Conservation (phyloP, 2,797 vertebrate species). For the Pelobates cultripes region DNA sequence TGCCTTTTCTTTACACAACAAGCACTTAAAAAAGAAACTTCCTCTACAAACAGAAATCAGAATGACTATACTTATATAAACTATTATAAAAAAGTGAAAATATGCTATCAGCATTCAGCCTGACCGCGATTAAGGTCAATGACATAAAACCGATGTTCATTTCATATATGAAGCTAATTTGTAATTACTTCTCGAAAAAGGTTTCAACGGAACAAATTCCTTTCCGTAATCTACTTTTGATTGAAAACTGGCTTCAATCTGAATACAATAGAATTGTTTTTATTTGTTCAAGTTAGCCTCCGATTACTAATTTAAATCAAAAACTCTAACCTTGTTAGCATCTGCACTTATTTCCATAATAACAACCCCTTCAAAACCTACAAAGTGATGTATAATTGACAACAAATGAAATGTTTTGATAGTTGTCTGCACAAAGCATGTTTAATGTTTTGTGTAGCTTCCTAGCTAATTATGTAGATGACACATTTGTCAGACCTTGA, state of each 20-base stretch:
- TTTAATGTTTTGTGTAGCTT: conserved; percentile 97
- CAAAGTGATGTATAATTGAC: conserved; percentile 98
- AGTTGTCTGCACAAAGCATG: conserved; percentile 88
- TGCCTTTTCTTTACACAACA: too few species aligned
- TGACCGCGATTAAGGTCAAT: conserved; percentile 25
- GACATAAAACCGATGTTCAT: conserved; percentile 37
- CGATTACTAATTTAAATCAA: conserved; percentile 88
- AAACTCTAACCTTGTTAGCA: conserved; percentile 96
- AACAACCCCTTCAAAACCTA: conserved; percentile 96
- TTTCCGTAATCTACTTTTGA: conserved; percentile 76
- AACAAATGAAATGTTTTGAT: conserved; percentile 99
- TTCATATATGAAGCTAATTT: conserved; percentile 46
- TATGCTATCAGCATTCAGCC: conserved; percentile 24
- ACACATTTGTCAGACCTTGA: conserved; percentile 89
- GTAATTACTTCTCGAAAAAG: conserved; percentile 51
- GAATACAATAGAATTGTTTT: conserved; percentile 65
- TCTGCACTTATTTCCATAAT: conserved; percentile 96
- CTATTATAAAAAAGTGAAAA: not conserved
- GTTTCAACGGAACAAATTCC: conserved; percentile 69
- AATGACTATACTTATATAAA: too few species aligned
- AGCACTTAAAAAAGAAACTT: too few species aligned
- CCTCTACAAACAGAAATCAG: too few species aligned
- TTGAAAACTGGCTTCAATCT: conserved; percentile 71
- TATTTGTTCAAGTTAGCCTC: conserved; percentile 79
- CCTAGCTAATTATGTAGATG: conserved; percentile 94